Conservation (phyloP, 2,888 invertebrate genomes). For the Sphinx pinastri region DNA sequence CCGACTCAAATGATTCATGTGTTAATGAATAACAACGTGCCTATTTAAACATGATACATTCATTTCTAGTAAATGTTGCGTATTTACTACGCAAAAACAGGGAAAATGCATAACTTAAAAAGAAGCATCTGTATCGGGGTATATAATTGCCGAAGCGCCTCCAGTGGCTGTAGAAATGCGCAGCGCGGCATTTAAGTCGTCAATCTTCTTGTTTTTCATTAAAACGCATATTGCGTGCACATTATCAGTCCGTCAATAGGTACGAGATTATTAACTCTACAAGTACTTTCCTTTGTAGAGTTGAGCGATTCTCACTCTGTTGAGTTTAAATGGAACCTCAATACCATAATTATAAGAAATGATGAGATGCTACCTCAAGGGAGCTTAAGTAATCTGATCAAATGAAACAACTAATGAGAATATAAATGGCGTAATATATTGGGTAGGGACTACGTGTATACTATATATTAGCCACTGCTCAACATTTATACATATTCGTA, state of each 20-base stretch:
- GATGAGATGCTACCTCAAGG: slow-evolving; percentile 68
- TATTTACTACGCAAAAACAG: slow-evolving; percentile 2
- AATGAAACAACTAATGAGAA: slow-evolving; percentile 80
- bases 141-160: neutral
- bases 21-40: slow-evolving; percentile 28
- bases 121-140: too few relatives aligned
- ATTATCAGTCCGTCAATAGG: slow-evolving; percentile 1
- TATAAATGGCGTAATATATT: slow-evolving; percentile 78
- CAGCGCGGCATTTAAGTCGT: neutral
- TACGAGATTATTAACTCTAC: slow-evolving; percentile 15
- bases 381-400: slow-evolving; percentile 73
- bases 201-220: slow-evolving; percentile 7
- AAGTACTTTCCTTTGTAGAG: slow-evolving; percentile 35
- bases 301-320: slow-evolving; percentile 55
- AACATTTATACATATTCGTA: neutral
- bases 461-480: neutral
- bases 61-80: slow-evolving; percentile 13
- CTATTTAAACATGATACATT: slow-evolving; percentile 10
- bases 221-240: slow-evolving; percentile 13
- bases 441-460: slow-evolving; percentile 12
- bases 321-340: slow-evolving; percentile 60
- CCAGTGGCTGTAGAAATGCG: neutral
- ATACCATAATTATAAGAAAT: slow-evolving; percentile 67
- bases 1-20: slow-evolving; percentile 68
- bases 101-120: neutral